Evolutionary conservation across 2,797 vertebrate species (phyloP), one percentile per base, ranked within the genome.

Genomic region (Arctocebus calabarensis): DNA sequence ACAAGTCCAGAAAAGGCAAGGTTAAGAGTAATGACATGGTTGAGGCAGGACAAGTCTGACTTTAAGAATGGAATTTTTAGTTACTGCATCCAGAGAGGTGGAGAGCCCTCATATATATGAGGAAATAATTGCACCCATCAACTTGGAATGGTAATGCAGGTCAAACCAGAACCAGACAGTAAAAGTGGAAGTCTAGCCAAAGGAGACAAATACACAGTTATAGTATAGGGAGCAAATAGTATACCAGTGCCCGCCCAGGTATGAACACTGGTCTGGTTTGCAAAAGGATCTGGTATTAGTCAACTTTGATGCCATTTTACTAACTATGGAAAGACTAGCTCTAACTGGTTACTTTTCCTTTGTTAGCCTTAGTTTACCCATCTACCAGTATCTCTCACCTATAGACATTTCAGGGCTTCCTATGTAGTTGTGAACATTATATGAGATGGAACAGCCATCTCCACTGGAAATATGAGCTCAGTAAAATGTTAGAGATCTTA

Each of bases 61-160:
- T 71, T 91, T 68, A 71, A 91, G 61, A 25, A 29, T 22, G 40
- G 52, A 40, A 88, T 62, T 70, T 96, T 68, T 79, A 87, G 40
- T 37, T 81, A 64, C 55, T 20, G 5, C 7, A 88, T 19, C 25
- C 16, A 82, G 85, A 37, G 73, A 84, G 27, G 9, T 13, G 40
- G 25, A 52, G 13, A 45, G n/a, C 40, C 34, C 43, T 94, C 17
- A 13, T 22, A 59, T 37, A 55, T 61, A 37, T 82, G 45, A 77
- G 27, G 52, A 34, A 87, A n/a, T 37, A 93, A 32, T 29, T 62
- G 23, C 45, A 66, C 6, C n/a, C 89, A 66, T 27, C 25, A n/a
- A 43, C 48, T 57, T 66, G 52, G 45, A 84, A 87, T 34, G 12
- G 37, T 22, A 40, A 22, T 11, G 1, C 9, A 75, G 37, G 19